A percentile compares a stretch with the other conserved stretches of the same genome.
phyloP scores from a whole-genome alignment of 2,113 vertebrate genomes.

The western clawed frog (Xenopus tropicalis) region DNA sequence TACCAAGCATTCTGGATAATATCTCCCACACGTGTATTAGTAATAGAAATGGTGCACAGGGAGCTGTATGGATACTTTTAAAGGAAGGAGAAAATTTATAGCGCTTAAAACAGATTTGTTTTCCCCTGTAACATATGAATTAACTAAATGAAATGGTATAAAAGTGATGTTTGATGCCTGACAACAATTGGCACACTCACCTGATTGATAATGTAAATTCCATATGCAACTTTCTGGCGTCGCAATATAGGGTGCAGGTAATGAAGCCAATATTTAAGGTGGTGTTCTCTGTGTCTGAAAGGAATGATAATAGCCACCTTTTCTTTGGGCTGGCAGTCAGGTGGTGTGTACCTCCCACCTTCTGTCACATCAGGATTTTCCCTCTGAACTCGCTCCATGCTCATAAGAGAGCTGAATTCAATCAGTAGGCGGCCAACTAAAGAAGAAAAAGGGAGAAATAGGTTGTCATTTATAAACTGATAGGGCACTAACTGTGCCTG shows the following conservation, averaged over 20 bases:
- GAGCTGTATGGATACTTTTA: too few species aligned
- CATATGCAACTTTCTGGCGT: slow-evolving; percentile 91
- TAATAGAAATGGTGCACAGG: too few species aligned
- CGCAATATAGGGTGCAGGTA: slow-evolving; percentile 95
- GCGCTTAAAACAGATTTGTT: too few species aligned
- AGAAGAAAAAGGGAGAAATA: slow-evolving; percentile 39
- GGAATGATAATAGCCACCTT: slow-evolving; percentile 97
- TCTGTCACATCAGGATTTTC: slow-evolving; percentile 93
- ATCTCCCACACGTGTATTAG: too few species aligned
- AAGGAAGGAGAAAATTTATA: too few species aligned
- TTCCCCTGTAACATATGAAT: too few species aligned
- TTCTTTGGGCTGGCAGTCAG: slow-evolving; percentile 84
- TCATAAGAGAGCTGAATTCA: slow-evolving; percentile 96
- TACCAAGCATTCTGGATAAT: too few species aligned
- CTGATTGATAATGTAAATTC: slow-evolving; percentile 97
- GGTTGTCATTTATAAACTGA: too few species aligned
- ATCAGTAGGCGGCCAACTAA: slow-evolving; percentile 93
- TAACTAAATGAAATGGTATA: too few species aligned
- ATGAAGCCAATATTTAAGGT: slow-evolving; percentile 98
- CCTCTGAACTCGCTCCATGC: slow-evolving; percentile 92
- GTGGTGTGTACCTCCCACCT: slow-evolving; percentile 86
- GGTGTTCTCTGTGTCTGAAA: slow-evolving; percentile 93
- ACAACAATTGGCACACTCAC: slow-evolving; percentile 55
- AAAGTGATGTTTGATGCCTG: too few species aligned
- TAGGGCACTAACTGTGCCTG: too few species aligned